A percentile compares a stretch with the other conserved stretches of the same genome.
phyloP scores from a whole-genome alignment of 2,888 invertebrate genomes.

The Lycia hirtaria region DNA sequence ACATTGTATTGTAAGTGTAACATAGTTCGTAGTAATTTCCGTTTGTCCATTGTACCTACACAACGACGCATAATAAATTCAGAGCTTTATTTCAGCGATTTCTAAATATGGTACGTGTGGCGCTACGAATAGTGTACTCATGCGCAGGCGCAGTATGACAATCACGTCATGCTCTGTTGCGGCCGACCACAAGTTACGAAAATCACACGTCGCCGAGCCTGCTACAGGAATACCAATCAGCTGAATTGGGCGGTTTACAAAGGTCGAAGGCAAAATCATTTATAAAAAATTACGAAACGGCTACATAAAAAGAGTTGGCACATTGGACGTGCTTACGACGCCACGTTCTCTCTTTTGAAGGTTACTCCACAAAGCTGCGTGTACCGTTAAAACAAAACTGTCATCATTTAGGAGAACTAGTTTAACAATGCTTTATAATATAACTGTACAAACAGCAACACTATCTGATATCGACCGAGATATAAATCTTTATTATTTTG shows the following conservation, averaged over 20 bases:
- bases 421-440: slow-evolving; percentile 54
- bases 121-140: no score
- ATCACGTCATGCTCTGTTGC: slow-evolving; percentile 66
- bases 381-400: slow-evolving; percentile 76
- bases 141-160: slow-evolving; percentile 53
- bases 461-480: slow-evolving; percentile 28
- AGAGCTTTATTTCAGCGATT: slow-evolving; percentile 34
- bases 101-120: slow-evolving; percentile 54
- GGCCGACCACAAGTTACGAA: slow-evolving; percentile 76
- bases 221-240: slow-evolving; percentile 81
- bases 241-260: slow-evolving; percentile 79
- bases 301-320: slow-evolving; percentile 79
- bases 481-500: slow-evolving; percentile 29
- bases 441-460: slow-evolving; percentile 43
- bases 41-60: not conserved
- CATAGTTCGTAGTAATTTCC: not conserved
- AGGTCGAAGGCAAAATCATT: slow-evolving; percentile 83
- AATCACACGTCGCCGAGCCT: slow-evolving; percentile 65
- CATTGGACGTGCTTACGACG: slow-evolving; percentile 80
- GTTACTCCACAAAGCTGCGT: slow-evolving; percentile 69
- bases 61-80: slow-evolving; percentile 10
- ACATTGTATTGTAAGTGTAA: no score
- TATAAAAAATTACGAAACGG: slow-evolving; percentile 80
- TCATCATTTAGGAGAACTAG: slow-evolving; percentile 68
- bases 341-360: slow-evolving; percentile 83